These are phyloP conservation scores for Drosophila barbarae DNA, from an alignment of 2,888 invertebrate species.

Conservation along the genomic window DNA sequence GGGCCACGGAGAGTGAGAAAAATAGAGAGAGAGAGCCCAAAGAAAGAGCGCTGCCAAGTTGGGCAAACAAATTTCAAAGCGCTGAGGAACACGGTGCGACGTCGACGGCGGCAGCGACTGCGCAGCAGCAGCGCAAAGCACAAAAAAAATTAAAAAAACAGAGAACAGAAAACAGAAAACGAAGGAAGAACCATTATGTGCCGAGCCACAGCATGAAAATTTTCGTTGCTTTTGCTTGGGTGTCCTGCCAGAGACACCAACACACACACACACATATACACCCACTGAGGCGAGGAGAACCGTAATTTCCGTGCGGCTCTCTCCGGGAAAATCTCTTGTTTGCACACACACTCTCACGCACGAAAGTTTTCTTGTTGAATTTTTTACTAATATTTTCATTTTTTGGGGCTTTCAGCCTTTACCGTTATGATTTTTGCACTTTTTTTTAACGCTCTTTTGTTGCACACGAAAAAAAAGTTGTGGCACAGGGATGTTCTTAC, in stretches of 20 bases:
- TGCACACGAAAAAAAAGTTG: conserved; percentile 30
- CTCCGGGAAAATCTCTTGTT: conserved; percentile 68
- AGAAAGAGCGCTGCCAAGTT: conserved; percentile 5
- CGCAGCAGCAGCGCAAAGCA: conserved; percentile 60
- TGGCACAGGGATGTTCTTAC: conserved; percentile 9
- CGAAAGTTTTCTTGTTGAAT: conserved; percentile 61
- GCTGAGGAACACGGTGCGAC: conserved; percentile 48
- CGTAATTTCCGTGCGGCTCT: conserved; percentile 62
- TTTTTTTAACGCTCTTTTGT: conserved; percentile 21
- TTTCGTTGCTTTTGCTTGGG: conserved; percentile 50
- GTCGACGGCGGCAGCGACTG: conserved; percentile 58
- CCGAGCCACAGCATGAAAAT: conserved; percentile 58
- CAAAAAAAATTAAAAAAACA: conserved; percentile 17
- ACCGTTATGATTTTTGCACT: conserved; percentile 40
- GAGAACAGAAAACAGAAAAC: conserved; percentile 20
- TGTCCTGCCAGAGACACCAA: conserved; percentile 53
- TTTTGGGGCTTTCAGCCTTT: conserved; percentile 33
- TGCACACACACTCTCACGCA: conserved; percentile 33
- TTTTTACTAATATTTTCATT: conserved; percentile 63
- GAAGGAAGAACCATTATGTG: conserved; percentile 35
- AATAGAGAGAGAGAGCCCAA: conserved; percentile 9
- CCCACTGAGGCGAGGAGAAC: conserved; percentile 42
- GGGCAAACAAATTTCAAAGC: conserved; percentile 42
- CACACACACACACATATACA: conserved; percentile 20
- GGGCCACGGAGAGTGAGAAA: conserved; percentile 7